Conservation (phyloP, 2,113 vertebrate species). For the Neolamprologus ventralis region DNA sequence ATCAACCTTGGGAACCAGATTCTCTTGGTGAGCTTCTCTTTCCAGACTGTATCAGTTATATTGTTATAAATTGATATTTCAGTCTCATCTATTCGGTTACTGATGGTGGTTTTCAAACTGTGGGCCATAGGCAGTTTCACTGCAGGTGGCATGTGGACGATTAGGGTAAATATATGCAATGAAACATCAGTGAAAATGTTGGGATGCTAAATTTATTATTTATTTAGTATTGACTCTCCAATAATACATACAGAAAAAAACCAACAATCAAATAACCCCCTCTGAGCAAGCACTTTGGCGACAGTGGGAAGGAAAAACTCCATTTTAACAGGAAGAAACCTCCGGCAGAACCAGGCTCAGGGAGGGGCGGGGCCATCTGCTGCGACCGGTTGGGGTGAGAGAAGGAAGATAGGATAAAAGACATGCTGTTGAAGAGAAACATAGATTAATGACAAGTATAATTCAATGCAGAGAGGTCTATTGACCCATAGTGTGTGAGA, state of each 20-base stretch:
- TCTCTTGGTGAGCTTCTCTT: background rate
- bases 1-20: background rate
- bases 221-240: background rate
- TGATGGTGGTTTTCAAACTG: background rate
- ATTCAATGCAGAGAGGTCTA: background rate
- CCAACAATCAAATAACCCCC: fast-evolving
- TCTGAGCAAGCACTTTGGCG: fast-evolving
- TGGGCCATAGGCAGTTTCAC: background rate
- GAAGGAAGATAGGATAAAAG: background rate
- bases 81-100: fast-evolving
- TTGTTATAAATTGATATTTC: background rate
- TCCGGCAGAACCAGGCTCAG: fast-evolving
- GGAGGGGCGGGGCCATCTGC: background rate
- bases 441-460: background rate
- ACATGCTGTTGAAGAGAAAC: fast-evolving
- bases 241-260: background rate
- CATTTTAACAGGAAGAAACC: background rate
- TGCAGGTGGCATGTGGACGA: fast-evolving
- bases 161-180: background rate
- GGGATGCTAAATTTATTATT: background rate
- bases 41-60: background rate
- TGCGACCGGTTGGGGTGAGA: background rate
- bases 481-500: background rate
- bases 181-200: background rate
- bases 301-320: fast-evolving